A percentile compares a stretch with the other conserved stretches of the same genome.
phyloP scores from a whole-genome alignment of 2,888 invertebrate species.

The Asteroscopus sphinx region DNA sequence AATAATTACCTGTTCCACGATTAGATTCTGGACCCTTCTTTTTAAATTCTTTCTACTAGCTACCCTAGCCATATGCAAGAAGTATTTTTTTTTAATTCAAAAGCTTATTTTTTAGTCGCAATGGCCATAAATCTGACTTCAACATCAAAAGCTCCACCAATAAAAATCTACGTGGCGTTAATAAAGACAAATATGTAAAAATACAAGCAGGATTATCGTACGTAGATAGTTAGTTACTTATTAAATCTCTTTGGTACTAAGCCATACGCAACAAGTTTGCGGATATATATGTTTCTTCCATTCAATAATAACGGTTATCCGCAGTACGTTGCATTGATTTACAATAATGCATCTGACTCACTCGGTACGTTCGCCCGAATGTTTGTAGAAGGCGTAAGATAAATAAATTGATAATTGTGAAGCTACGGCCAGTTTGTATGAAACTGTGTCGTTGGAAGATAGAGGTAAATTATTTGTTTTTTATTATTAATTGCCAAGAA shows the following conservation, averaged over 20 bases:
- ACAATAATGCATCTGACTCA: constrained; percentile 41
- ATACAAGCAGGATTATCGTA: constrained; percentile 26
- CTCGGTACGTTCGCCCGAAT: constrained; percentile 6
- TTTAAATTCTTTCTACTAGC: no score
- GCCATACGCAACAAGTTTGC: constrained; percentile 13
- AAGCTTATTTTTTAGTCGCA: constrained; percentile 12
- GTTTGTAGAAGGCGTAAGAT: constrained; percentile 39
- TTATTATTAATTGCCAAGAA: background rate
- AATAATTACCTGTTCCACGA: background rate
- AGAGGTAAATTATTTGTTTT: background rate
- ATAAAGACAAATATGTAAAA: constrained; percentile 30
- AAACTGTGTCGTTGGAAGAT: no score
- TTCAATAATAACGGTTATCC: constrained; percentile 50
- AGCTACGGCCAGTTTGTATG: constrained; percentile 2
- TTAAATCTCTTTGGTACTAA: no score
- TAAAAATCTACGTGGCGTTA: constrained; percentile 12
- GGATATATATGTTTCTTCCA: constrained; percentile 64
- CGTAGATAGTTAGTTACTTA: no score
- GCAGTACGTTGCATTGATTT: constrained; percentile 34
- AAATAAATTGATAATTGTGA: constrained; percentile 28
- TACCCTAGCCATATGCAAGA: background rate
- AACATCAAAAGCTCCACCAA: background rate
- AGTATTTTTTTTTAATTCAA: constrained; percentile 16
- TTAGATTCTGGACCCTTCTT: background rate
- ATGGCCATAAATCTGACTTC: constrained; percentile 4